A percentile compares a stretch with the other conserved stretches of the same genome.
These are phyloP conservation scores for Aspiorhynchus laticeps DNA, from an alignment of 2,113 vertebrate species.

Conservation along the genomic window DNA sequence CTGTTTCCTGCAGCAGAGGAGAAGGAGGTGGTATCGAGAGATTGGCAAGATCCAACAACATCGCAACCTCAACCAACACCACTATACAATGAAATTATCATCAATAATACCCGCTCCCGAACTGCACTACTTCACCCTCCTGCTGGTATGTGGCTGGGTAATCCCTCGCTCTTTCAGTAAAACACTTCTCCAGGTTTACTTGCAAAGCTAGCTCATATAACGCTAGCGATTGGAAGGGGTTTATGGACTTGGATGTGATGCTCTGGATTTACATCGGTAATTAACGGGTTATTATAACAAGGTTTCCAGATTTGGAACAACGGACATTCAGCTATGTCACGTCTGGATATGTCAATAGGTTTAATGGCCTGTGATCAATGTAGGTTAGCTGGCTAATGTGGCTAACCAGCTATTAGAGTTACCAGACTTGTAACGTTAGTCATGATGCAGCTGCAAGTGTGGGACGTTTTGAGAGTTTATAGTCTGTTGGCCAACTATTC, in stretches of 20 bases:
- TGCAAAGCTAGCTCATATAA: constrained; percentile 34
- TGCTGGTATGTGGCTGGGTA: constrained; percentile 71
- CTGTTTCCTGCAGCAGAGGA: constrained; percentile 73
- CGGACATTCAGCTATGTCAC: background rate
- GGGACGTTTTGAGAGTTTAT: background rate
- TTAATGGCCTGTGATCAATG: background rate
- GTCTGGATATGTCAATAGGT: background rate
- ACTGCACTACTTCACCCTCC: constrained; percentile 67
- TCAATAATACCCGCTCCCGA: constrained; percentile 67
- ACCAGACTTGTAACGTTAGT: background rate
- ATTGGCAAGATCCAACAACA: constrained; percentile 69
- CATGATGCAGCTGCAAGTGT: background rate
- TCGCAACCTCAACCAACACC: constrained; percentile 65
- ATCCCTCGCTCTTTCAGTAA: constrained; percentile 15
- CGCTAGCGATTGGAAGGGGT: constrained; percentile 18
- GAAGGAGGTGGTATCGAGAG: constrained; percentile 73
- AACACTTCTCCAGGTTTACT: constrained; percentile 56
- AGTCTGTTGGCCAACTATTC: background rate
- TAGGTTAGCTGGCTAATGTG: constrained; percentile 22
- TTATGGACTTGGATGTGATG: constrained; percentile 6
- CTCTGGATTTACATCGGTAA: background rate
- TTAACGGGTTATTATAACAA: background rate
- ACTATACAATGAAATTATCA: constrained; percentile 79
- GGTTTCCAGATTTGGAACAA: background rate
- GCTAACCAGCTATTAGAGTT: constrained; percentile 21